phyloP scores from a whole-genome alignment of 2,888 invertebrate genomes.

The Diloba caeruleocephala region DNA sequence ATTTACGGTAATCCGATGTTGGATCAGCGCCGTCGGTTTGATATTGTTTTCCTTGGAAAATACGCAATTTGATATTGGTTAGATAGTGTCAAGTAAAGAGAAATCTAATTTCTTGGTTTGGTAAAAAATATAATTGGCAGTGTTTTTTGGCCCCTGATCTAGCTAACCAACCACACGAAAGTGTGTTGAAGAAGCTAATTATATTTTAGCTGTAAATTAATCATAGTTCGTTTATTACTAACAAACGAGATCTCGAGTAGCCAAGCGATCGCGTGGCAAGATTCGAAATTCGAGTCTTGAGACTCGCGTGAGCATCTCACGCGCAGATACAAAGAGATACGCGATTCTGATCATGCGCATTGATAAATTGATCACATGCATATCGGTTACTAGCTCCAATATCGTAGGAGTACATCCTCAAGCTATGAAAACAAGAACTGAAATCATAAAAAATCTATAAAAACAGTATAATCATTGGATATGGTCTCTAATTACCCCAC shows the following conservation, averaged over 20 bases:
- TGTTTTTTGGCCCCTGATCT: neutral
- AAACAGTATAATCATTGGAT: constrained; percentile 17
- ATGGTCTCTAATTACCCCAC: constrained; percentile 1
- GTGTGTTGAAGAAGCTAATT: constrained; percentile 31
- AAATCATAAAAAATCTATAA: too few relatives aligned
- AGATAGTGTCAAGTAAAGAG: constrained; percentile 49
- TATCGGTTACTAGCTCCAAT: constrained; percentile 76
- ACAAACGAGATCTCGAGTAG: constrained; percentile 68
- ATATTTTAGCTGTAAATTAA: constrained; percentile 64
- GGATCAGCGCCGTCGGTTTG: constrained; percentile 76
- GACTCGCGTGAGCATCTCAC: constrained; percentile 67
- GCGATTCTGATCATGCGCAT: constrained; percentile 77
- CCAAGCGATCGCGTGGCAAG: constrained; percentile 69
- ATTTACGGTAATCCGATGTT: constrained; percentile 81
- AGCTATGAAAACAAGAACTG: constrained; percentile 50
- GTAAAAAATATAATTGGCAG: constrained; percentile 43
- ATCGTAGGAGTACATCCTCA: constrained; percentile 70
- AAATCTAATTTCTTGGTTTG: constrained; percentile 38
- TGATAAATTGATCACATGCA: constrained; percentile 81
- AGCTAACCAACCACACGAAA: neutral
- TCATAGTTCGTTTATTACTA: constrained; percentile 65
- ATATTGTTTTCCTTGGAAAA: constrained; percentile 77
- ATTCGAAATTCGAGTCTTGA: constrained; percentile 66
- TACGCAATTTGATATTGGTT: constrained; percentile 67
- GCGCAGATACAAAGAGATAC: constrained; percentile 78